Conservation (phyloP, 2,888 invertebrate genomes). For the Operophtera brumata region DNA sequence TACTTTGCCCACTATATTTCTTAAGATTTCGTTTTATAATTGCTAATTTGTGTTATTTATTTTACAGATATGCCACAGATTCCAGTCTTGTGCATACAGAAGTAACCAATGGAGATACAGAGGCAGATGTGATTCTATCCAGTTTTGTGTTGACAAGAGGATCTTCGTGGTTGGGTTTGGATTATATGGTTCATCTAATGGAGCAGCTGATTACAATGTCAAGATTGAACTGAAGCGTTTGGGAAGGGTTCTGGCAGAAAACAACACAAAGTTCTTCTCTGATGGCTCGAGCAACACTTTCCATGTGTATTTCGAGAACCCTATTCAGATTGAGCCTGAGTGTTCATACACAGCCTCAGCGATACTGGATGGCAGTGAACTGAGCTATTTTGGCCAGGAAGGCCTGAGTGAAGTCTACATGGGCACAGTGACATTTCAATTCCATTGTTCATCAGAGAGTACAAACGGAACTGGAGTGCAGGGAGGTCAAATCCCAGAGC, state of each 20-base stretch:
- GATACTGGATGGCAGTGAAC: constrained; percentile 94
- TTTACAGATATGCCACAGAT: constrained; percentile 93
- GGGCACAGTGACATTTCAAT: constrained; percentile 97
- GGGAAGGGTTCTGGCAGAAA: constrained; percentile 93
- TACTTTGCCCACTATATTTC: too few species aligned
- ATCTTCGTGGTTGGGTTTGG: constrained; percentile 98
- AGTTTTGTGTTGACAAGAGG: constrained; percentile 96
- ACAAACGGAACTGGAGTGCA: constrained; percentile 98
- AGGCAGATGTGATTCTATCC: constrained; percentile 97
- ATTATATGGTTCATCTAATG: constrained; percentile 96
- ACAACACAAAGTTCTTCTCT: constrained; percentile 96
- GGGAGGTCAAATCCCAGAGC: constrained; percentile 98
- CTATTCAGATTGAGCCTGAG: constrained; percentile 95
- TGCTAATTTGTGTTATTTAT: neutral
- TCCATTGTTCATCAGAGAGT: constrained; percentile 98
- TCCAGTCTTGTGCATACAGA: constrained; percentile 97
- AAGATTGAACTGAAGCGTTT: constrained; percentile 95
- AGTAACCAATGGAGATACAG: constrained; percentile 99
- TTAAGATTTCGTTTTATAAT: too few species aligned
- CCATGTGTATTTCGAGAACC: constrained; percentile 89
- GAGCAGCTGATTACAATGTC: constrained; percentile 96
- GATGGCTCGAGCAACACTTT: constrained; percentile 98
- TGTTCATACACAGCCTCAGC: constrained; percentile 98
- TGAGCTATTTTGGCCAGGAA: constrained; percentile 98
- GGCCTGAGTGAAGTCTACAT: constrained; percentile 96